phyloP scores from a whole-genome alignment of 2,113 vertebrate species.

The Mobula hypostoma region DNA sequence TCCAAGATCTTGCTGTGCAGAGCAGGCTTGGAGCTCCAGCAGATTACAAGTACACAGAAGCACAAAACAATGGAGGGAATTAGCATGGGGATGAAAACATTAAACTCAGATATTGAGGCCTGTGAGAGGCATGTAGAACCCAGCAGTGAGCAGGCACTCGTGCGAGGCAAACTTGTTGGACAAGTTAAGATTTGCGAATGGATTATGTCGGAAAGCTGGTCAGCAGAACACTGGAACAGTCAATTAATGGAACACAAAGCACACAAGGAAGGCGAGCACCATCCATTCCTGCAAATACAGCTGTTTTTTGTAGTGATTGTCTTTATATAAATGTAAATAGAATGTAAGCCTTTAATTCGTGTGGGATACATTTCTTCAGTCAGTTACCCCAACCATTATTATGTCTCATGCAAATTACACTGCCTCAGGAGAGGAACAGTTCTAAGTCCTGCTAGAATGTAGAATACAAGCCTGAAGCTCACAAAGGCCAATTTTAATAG shows the following conservation, averaged over 20 bases:
- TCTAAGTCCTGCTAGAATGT: not conserved
- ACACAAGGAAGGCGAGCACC: not conserved
- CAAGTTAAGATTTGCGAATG: not conserved
- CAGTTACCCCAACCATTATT: not conserved
- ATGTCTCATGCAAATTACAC: not conserved
- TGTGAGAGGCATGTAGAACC: too few relatives aligned
- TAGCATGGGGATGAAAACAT: too few relatives aligned
- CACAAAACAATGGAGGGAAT: too few relatives aligned
- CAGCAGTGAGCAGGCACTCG: not conserved
- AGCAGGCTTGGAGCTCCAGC: too few relatives aligned
- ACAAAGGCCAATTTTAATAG: not conserved
- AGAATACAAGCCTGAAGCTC: not conserved
- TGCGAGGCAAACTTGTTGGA: not conserved
- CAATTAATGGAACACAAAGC: not conserved
- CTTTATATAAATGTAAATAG: not conserved
- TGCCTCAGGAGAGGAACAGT: not conserved
- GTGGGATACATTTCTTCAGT: not conserved
- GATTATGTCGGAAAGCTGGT: not conserved
- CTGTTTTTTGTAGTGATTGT: not conserved
- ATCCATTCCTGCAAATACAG: not conserved
- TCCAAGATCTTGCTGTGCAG: too few relatives aligned
- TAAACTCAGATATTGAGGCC: too few relatives aligned
- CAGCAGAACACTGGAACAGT: not conserved
- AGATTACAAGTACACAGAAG: too few relatives aligned
- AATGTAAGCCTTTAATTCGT: not conserved